Conservation (phyloP, 2,797 vertebrate species). For the Monodelphis domestica region DNA sequence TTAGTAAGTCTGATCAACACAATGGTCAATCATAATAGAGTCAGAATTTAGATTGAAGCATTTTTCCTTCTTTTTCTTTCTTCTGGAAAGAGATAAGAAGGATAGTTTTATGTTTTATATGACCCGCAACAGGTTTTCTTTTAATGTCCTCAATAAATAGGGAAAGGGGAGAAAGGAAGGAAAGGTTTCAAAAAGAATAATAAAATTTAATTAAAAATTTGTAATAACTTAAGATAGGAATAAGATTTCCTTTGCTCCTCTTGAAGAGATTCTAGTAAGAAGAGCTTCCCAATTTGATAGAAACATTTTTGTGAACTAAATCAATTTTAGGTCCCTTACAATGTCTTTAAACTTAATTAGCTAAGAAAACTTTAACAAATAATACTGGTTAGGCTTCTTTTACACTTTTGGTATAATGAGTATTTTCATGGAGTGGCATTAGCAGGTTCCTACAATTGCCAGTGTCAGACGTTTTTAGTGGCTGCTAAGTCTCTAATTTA, state of each 20-base stretch:
- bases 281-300: background rate
- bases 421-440: background rate
- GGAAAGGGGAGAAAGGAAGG: background rate
- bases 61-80: background rate
- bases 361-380: background rate
- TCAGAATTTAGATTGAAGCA: background rate
- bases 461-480: background rate
- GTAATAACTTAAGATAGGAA: background rate
- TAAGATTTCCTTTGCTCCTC: background rate
- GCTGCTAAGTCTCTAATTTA: background rate
- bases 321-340: background rate
- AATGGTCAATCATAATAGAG: background rate
- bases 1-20: background rate
- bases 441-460: background rate
- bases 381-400: background rate
- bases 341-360: constrained; percentile 23
- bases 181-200: background rate
- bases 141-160: background rate
- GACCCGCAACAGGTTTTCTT: background rate
- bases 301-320: constrained; percentile 32
- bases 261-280: constrained; percentile 19
- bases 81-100: background rate
- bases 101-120: background rate
- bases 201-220: background rate
- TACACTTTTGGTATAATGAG: background rate